Base-by-base conservation (phyloP, 2,888 invertebrate species). In the Operophtera brumata region DNA sequence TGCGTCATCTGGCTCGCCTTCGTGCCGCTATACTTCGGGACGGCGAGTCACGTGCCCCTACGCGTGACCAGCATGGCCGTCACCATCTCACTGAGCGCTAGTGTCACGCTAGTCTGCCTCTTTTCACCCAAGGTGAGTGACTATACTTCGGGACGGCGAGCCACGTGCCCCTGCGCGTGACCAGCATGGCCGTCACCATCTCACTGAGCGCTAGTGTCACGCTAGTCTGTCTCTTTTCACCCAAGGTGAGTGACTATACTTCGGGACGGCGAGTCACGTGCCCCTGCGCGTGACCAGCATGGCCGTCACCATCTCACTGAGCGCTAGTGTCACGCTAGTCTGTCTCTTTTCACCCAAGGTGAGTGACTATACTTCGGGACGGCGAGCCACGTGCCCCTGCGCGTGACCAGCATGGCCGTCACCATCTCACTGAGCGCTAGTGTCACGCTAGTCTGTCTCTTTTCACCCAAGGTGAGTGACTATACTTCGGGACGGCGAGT, bases 1-100 rank as follows among this genome's bases (percentile, higher is more conserved):
- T 97, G 98, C 82, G 96, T 98, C 62, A 98, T 99, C 78, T 99
- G 99, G 99, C 90, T 98, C 64, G 99, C 99, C 13, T 99, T 99
- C 86, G 97, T 99, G 52, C 98, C 99, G 6, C 92, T 99, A 45
- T 99, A 99, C 89, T 98, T 99, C 82, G 98, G 98, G 61, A 98
- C 98, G 1, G 97, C 96, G 57, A 96, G 95, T 77, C 97, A 97
- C 86, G 96, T 97, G 61, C 96, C 96, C 9, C 91, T 98, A 57
- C 92, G 98, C 58, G 96, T 98, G 78, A 97, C 97, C 68, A 97
- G 97, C 81, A 97, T 98, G 96, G 97, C 97, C 50, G 96, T 98
- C 73, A 97, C 98, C 67, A 97, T 98, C 78, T 97, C 96, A 59
- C 92, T 99, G 64, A 97, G 97, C 70, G 98, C 97, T 62, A 96